These are phyloP conservation scores for Pimpla rufipes DNA, from an alignment of 2,888 invertebrate species.

Conservation along the genomic window DNA sequence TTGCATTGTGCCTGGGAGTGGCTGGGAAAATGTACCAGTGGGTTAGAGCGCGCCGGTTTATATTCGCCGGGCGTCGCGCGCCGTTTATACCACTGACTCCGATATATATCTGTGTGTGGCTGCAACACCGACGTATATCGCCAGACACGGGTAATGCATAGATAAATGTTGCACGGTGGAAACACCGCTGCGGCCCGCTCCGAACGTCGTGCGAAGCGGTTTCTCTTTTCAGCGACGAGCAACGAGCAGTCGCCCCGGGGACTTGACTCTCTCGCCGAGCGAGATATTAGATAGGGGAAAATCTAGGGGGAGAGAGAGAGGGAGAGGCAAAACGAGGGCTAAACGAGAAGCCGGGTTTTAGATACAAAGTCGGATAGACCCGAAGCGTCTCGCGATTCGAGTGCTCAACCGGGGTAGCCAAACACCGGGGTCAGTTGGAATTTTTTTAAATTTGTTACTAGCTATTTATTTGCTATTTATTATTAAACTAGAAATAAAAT, in stretches of 20 bases:
- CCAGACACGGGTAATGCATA: conserved; percentile 11
- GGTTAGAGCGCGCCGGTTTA: conserved; percentile 59
- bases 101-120: conserved; percentile 8
- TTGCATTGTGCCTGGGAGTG: conserved; percentile 70
- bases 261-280: conserved; percentile 38
- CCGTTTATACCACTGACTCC: neutral
- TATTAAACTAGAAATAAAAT: no score
- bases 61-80: conserved; percentile 10
- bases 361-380: conserved; percentile 51
- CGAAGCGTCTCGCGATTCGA: conserved; percentile 41
- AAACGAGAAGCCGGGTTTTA: conserved; percentile 41
- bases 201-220: conserved; percentile 64
- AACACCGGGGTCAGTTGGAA: no score
- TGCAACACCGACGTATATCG: neutral
- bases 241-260: conserved; percentile 24
- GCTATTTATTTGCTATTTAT: no score
- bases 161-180: conserved; percentile 9
- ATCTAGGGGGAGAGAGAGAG: conserved; percentile 4
- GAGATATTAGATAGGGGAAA: conserved; percentile 1
- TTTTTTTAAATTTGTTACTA: no score
- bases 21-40: conserved; percentile 71
- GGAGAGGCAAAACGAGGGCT: conserved; percentile 24
- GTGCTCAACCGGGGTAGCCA: conserved; percentile 31
- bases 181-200: conserved; percentile 31
- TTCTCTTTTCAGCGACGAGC: conserved; percentile 67